Evolutionary conservation across 2,797 vertebrate species (phyloP).

Genomic region (Malurus splendens): DNA sequence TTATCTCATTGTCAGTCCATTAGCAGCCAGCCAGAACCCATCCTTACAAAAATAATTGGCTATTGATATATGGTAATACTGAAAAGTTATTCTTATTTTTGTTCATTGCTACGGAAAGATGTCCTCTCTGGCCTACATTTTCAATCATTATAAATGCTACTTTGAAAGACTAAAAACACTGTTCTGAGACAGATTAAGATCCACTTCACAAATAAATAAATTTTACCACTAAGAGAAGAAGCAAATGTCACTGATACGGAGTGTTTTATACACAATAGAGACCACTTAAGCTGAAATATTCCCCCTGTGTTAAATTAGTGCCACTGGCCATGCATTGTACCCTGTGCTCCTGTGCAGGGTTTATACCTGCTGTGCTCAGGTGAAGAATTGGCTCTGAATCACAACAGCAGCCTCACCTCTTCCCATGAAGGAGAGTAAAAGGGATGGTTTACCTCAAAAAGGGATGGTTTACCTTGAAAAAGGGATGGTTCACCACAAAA

Average conservation of each 20-base stretch:
- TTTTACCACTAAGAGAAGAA: conserved; percentile 23
- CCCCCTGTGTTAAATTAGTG: background rate
- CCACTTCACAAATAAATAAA: conserved; percentile 38
- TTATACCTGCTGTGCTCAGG: background rate
- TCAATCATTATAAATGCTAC: conserved; percentile 36
- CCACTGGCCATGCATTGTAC: background rate
- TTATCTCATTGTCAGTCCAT: conserved; percentile 54
- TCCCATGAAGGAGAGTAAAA: background rate
- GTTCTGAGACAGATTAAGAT: conserved; percentile 21
- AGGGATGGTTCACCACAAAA: too few species aligned
- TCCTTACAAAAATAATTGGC: conserved; percentile 59
- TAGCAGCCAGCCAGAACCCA: conserved; percentile 58
- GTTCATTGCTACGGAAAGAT: conserved; percentile 28
- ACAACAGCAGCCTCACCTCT: background rate
- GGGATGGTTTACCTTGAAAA: background rate
- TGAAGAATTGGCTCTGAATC: background rate
- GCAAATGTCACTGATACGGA: background rate
- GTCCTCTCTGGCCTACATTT: conserved; percentile 18
- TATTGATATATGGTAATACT: conserved; percentile 58
- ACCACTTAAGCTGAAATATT: background rate
- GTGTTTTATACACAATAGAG: background rate
- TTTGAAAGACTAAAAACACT: conserved; percentile 2
- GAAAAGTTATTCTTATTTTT: conserved; percentile 64
- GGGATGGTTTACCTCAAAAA: background rate
- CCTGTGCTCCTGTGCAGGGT: background rate